Evolutionary conservation across 2,797 vertebrate genomes (phyloP).

Genomic region (Poecilia velifera): DNA sequence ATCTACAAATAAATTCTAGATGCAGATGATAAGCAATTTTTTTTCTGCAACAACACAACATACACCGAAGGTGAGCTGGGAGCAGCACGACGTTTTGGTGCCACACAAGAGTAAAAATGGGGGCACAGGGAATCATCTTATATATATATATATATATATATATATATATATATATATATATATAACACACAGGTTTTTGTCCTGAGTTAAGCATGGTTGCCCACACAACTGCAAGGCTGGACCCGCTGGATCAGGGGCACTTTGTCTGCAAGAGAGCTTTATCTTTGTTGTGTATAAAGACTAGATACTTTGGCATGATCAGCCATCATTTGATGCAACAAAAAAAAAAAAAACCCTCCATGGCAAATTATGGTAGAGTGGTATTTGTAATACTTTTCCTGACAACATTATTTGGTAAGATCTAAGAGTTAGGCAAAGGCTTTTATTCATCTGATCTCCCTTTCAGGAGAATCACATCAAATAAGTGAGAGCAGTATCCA

Average conservation of each 20-base stretch:
- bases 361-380: background rate
- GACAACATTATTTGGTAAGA: background rate
- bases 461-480: background rate
- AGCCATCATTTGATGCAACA: constrained; percentile 25
- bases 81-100: constrained; percentile 14
- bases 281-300: constrained; percentile 34
- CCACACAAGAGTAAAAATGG: constrained; percentile 9
- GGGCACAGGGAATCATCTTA: constrained; percentile 27
- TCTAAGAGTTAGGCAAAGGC: background rate
- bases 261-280: constrained; percentile 29
- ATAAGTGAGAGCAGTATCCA: too few species aligned
- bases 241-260: constrained; percentile 10
- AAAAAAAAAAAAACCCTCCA: constrained; percentile 10
- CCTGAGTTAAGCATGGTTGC: constrained; percentile 56
- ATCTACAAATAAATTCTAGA: constrained; percentile 51
- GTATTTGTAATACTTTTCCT: background rate
- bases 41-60: constrained; percentile 22
- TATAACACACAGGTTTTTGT: constrained; percentile 30
- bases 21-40: constrained; percentile 44
- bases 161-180: background rate
- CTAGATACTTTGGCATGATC: constrained; percentile 54
- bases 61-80: constrained; percentile 37
- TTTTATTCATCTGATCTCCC: background rate
- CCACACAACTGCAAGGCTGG: constrained; percentile 29
- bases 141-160: background rate